Conservation (phyloP, 1,140 invertebrate species). For the Stratiolaelaps scimitus region DNA sequence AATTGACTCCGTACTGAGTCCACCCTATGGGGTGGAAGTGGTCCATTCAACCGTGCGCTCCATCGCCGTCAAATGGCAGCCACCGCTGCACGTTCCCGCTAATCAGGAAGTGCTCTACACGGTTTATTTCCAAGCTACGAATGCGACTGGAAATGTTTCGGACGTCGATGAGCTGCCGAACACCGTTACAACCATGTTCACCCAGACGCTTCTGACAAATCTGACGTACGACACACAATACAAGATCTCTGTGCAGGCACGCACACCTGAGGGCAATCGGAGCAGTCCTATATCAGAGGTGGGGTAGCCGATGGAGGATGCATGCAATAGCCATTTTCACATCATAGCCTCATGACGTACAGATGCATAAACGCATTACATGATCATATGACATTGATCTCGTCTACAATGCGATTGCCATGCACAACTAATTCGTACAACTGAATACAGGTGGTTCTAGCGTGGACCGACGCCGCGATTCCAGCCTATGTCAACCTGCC, state of each 20-base stretch:
- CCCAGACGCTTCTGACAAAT: conserved; percentile 30
- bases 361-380: no score
- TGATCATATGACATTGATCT: no score
- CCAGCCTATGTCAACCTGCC: conserved; percentile 70
- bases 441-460: conserved; percentile 56
- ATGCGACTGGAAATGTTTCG: conserved; percentile 20
- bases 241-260: conserved; percentile 35
- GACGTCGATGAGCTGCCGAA: conserved; percentile 14
- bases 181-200: conserved; percentile 30
- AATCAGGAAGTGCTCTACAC: conserved; percentile 33
- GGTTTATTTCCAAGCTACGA: conserved; percentile 32
- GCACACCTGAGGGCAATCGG: conserved; percentile 30
- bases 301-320: background rate
- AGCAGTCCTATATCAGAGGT: conserved; percentile 35
- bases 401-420: no score
- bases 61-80: conserved; percentile 63
- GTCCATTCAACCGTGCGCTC: conserved; percentile 59
- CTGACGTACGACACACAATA: conserved; percentile 37
- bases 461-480: conserved; percentile 70
- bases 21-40: conserved; percentile 61
- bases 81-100: conserved; percentile 47
- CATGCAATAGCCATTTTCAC: no score
- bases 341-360: no score
- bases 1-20: conserved; percentile 51
- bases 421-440: no score